These are phyloP conservation scores for Crocidura indochinensis DNA, from an alignment of 2,797 vertebrate species.

Conservation along the genomic window DNA sequence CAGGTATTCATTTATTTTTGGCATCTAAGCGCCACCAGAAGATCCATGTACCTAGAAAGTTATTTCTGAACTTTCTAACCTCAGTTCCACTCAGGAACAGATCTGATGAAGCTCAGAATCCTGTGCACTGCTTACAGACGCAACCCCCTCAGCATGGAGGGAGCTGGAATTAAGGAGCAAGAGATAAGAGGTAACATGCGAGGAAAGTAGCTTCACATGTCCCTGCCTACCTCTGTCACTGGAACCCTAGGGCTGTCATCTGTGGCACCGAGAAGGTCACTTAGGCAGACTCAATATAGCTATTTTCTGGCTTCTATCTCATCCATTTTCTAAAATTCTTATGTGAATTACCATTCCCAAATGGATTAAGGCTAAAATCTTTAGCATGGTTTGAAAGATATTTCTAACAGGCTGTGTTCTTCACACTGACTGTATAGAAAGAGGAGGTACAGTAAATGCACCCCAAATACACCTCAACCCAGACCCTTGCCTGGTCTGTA, in stretches of 20 bases:
- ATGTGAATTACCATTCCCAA: conserved; percentile 14
- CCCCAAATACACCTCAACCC: too few relatives aligned
- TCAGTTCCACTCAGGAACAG: not conserved
- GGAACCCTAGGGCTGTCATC: not conserved
- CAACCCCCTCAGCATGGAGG: conserved; percentile 22
- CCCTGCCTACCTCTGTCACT: not conserved
- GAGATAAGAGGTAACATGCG: not conserved
- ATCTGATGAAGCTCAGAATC: conserved; percentile 27
- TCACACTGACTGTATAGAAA: too few relatives aligned
- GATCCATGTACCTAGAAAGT: not conserved
- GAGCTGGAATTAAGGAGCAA: conserved; percentile 1
- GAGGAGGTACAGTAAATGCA: too few relatives aligned
- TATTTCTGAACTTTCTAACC: conserved; percentile 44
- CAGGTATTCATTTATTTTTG: not conserved
- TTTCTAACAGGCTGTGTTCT: too few relatives aligned
- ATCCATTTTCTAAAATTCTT: conserved; percentile 36
- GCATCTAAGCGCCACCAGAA: not conserved
- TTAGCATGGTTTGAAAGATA: not conserved
- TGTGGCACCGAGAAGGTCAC: conserved; percentile 27
- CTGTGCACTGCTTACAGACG: conserved; percentile 16
- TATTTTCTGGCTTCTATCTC: not conserved
- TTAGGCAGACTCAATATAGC: not conserved
- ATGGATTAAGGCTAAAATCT: conserved; percentile 41
- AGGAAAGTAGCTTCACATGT: not conserved
- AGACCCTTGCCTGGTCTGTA: too few relatives aligned